Percentiles rank a stretch among this genome's conserved stretches.
Evolutionary conservation across 2,797 vertebrate genomes (phyloP).

Genomic region (Leuciscus waleckii): DNA sequence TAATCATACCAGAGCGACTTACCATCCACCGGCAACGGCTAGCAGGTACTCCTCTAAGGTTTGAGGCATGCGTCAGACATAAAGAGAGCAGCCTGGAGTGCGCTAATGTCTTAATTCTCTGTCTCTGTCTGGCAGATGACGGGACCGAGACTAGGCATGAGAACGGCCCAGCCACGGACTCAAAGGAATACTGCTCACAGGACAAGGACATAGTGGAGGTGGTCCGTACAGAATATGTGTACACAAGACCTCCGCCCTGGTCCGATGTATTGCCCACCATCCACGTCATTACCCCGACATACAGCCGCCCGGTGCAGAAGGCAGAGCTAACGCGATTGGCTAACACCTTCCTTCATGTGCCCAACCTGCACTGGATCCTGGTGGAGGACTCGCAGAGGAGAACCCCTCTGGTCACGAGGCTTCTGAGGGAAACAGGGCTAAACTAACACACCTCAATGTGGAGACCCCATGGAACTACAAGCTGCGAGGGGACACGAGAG

Average conservation of each 20-base stretch:
- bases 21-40: conserved; percentile 81
- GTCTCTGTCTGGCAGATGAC: conserved; percentile 85
- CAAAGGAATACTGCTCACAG: conserved; percentile 94
- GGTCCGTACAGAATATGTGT: conserved; percentile 97
- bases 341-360: conserved; percentile 94
- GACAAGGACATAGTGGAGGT: conserved; percentile 98
- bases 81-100: conserved; percentile 71
- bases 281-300: conserved; percentile 96
- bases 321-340: conserved; percentile 93
- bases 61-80: conserved; percentile 69
- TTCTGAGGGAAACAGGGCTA: conserved; percentile 91
- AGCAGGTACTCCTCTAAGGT: conserved; percentile 83
- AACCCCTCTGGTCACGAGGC: conserved; percentile 87
- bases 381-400: conserved; percentile 94
- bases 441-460: conserved; percentile 98
- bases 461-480: conserved; percentile 98
- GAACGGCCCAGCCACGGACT: conserved; percentile 83
- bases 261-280: conserved; percentile 95
- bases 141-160: conserved; percentile 87
- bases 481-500: conserved; percentile 89
- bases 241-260: conserved; percentile 94
- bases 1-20: conserved; percentile 88
- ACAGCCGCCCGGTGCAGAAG: conserved; percentile 95
- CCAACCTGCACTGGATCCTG: conserved; percentile 98
- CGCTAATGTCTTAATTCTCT: conserved; percentile 76